Percentiles rank a stretch among this genome's conserved stretches.
These are phyloP conservation scores for Hypotaenidia philippensis DNA, from an alignment of 2,797 vertebrate genomes.

Conservation along the genomic window DNA sequence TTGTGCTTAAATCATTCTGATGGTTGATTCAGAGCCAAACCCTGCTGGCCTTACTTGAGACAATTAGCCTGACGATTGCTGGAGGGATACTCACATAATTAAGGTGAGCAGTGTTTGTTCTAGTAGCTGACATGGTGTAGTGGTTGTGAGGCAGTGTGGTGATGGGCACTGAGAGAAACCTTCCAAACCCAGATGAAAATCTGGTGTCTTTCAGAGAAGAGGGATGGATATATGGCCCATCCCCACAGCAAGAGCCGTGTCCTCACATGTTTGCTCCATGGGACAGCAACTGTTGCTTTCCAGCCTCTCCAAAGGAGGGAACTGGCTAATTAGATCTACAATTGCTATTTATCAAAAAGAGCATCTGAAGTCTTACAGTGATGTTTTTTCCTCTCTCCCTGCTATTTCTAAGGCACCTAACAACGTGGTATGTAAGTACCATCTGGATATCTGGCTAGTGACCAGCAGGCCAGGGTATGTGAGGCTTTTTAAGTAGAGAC, in stretches of 20 bases:
- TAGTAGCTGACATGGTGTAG: background rate
- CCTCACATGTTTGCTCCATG: background rate
- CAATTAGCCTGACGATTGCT: constrained; percentile 56
- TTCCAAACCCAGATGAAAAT: background rate
- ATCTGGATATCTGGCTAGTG: constrained; percentile 55
- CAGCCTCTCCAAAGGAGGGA: background rate
- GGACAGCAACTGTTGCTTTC: background rate
- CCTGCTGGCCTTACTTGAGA: constrained; percentile 33
- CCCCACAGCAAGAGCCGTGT: background rate
- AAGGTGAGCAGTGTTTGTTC: constrained; percentile 47
- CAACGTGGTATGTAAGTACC: constrained; percentile 9
- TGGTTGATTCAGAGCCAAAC: constrained; percentile 48
- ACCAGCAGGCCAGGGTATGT: constrained; percentile 23
- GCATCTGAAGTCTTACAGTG: constrained; percentile 7
- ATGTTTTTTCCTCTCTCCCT: background rate
- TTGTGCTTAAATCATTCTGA: background rate
- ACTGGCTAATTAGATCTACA: background rate
- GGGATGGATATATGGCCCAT: background rate
- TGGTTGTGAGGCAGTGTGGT: background rate
- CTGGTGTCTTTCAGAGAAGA: background rate
- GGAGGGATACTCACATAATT: constrained; percentile 28
- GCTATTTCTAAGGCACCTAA: constrained; percentile 32
- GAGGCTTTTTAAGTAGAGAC: constrained; percentile 18
- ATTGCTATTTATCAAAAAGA: constrained; percentile 35
- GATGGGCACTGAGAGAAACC: background rate